These are phyloP conservation scores for Aleadryas rufinucha DNA, from an alignment of 2,113 vertebrate species.

Conservation along the genomic window DNA sequence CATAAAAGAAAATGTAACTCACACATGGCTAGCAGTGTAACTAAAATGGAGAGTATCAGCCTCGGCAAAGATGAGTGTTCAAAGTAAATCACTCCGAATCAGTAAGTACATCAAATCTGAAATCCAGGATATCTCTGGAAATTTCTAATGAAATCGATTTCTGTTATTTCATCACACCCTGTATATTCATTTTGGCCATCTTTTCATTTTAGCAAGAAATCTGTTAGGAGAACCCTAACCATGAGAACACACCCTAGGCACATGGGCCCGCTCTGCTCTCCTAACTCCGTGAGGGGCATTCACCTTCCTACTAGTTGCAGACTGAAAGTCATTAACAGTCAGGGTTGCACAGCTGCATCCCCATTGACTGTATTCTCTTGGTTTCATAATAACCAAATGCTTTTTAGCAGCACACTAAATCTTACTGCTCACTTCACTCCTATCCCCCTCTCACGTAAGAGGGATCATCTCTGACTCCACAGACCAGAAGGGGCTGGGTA, in stretches of 20 bases:
- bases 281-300: background rate
- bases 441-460: background rate
- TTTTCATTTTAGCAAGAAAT: background rate
- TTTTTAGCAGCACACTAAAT: background rate
- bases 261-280: background rate
- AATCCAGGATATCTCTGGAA: background rate
- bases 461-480: background rate
- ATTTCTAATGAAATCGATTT: background rate
- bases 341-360: background rate
- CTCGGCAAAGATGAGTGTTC: background rate
- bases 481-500: background rate
- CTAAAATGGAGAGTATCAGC: background rate
- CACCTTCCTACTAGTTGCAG: background rate
- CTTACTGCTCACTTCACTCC: background rate
- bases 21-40: background rate
- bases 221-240: background rate
- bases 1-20: background rate
- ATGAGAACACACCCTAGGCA: background rate
- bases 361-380: background rate
- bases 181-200: background rate
- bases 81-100: background rate
- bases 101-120: background rate
- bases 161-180: background rate
- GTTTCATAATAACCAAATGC: background rate
- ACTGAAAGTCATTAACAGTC: background rate